Evolutionary conservation across 1,140 invertebrate genomes (phyloP).

Genomic region (Halesus radiatus): DNA sequence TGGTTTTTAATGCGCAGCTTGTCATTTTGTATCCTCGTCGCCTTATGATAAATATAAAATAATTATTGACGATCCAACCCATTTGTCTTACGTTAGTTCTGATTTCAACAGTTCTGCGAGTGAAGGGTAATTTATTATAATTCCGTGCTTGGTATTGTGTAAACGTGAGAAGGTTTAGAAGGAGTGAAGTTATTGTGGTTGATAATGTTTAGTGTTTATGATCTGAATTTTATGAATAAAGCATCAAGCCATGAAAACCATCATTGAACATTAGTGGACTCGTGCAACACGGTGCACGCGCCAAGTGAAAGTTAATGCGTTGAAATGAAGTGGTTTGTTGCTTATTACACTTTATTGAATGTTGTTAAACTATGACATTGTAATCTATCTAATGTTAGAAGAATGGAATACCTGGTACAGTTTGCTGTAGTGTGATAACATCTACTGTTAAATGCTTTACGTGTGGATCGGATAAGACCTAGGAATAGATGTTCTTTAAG

Average conservation of each 20-base stretch:
- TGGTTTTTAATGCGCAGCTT: not conserved
- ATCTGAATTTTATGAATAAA: constrained; percentile 1
- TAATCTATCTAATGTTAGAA: constrained; percentile 36
- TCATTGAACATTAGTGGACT: not conserved
- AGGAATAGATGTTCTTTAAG: constrained; percentile 23
- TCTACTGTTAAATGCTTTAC: constrained; percentile 11
- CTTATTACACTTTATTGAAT: constrained; percentile 21
- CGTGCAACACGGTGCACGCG: not conserved
- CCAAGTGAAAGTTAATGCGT: not conserved
- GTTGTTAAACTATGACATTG: constrained; percentile 13
- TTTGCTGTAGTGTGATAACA: constrained; percentile 10
- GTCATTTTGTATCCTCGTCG: not conserved
- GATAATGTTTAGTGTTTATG: constrained; percentile 21
- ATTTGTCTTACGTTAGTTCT: not conserved
- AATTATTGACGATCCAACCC: too few species aligned
- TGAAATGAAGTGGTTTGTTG: not conserved
- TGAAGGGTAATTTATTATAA: not conserved
- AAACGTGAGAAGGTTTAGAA: not conserved
- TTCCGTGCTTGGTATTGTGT: constrained; percentile 5
- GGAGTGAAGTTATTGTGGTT: not conserved
- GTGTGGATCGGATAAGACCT: not conserved
- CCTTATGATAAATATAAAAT: not conserved
- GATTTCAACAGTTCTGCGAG: not conserved
- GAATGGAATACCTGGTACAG: not conserved
- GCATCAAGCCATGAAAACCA: not conserved